These are phyloP conservation scores for Siniperca knerii DNA, from an alignment of 2,113 vertebrate species.

Conservation along the genomic window DNA sequence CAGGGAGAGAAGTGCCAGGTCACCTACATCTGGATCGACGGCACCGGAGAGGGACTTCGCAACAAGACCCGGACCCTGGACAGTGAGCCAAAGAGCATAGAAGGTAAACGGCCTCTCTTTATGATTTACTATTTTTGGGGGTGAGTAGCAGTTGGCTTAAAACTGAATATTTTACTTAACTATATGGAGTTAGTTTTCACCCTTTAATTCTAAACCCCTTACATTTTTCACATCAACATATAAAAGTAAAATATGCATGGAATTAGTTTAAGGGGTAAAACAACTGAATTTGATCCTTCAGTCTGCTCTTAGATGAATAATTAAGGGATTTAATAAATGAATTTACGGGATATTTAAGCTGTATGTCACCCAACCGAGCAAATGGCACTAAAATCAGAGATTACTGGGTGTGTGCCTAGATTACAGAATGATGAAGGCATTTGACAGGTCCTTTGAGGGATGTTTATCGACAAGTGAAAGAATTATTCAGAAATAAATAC, in stretches of 20 bases:
- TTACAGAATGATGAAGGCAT: neutral
- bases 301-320: neutral
- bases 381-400: neutral
- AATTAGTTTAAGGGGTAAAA: neutral
- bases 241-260: neutral
- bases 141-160: too few species aligned
- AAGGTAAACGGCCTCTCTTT: slow-evolving; percentile 41
- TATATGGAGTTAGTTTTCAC: neutral
- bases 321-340: neutral
- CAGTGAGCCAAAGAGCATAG: slow-evolving; percentile 74
- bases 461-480: neutral
- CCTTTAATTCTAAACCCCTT: neutral
- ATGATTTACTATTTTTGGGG: neutral
- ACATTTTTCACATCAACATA: neutral
- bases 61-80: slow-evolving; percentile 84
- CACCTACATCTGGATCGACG: slow-evolving; percentile 90
- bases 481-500: neutral
- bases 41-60: slow-evolving; percentile 84
- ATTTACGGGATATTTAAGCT: neutral
- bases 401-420: neutral
- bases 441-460: neutral
- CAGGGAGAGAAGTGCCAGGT: slow-evolving; percentile 82
- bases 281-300: neutral
- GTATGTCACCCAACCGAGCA: neutral
- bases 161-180: neutral